Evolutionary conservation across 2,888 invertebrate species (phyloP).

Genomic region (Tetropium fuscum): DNA sequence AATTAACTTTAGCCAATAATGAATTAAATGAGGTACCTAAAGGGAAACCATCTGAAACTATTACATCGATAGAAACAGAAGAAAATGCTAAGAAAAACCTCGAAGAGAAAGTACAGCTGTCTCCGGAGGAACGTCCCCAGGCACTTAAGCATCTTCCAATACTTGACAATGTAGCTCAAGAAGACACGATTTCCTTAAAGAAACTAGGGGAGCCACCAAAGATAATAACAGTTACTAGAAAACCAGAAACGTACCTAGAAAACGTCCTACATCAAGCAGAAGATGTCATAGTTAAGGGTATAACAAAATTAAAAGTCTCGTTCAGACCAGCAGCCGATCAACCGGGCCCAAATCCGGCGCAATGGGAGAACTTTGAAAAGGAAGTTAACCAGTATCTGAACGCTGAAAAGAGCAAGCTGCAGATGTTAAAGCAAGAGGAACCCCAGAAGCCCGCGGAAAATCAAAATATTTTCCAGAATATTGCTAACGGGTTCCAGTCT

Average conservation of each 20-base stretch:
- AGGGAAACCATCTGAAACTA: background rate
- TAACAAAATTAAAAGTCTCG: slow-evolving; percentile 40
- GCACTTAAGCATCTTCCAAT: slow-evolving; percentile 34
- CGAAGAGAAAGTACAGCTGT: slow-evolving; percentile 55
- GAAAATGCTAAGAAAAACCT: slow-evolving; percentile 49
- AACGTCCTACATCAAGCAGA: slow-evolving; percentile 33
- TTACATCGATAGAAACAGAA: background rate
- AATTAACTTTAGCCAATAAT: slow-evolving; percentile 26
- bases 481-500: slow-evolving; percentile 38
- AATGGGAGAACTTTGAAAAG: slow-evolving; percentile 46
- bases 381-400: slow-evolving; percentile 40
- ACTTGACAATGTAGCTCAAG: background rate
- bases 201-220: slow-evolving; percentile 5
- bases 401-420: slow-evolving; percentile 39
- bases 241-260: background rate
- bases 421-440: slow-evolving; percentile 29
- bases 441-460: slow-evolving; percentile 5
- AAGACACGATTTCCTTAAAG: slow-evolving; percentile 7
- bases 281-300: slow-evolving; percentile 33
- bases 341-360: slow-evolving; percentile 34
- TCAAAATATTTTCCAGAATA: slow-evolving; percentile 45
- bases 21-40: slow-evolving; percentile 4
- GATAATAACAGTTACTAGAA: background rate
- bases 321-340: slow-evolving; percentile 40
- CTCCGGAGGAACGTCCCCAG: slow-evolving; percentile 40